These are phyloP conservation scores for Bombus balteatus DNA, from an alignment of 1,140 invertebrate species.

Conservation along the genomic window DNA sequence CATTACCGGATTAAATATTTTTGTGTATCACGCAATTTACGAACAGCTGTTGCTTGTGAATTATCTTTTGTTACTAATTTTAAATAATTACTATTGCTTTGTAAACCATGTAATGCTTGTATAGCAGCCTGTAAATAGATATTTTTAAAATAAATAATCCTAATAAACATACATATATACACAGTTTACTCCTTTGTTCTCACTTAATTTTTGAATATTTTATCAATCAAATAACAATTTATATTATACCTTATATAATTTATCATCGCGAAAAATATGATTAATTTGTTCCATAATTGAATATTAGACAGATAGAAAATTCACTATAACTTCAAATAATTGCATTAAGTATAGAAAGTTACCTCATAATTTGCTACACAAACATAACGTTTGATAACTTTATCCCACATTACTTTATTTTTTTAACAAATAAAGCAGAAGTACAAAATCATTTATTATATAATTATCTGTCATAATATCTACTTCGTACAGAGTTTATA, in stretches of 20 bases:
- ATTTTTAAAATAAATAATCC: background rate
- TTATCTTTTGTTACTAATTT: conserved; percentile 62
- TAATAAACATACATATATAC: background rate
- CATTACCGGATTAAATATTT: conserved; percentile 84
- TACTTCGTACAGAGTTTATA: too few relatives aligned
- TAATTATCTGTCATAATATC: conserved; percentile 23
- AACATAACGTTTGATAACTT: background rate
- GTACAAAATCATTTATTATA: conserved; percentile 50
- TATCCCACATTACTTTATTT: conserved; percentile 44
- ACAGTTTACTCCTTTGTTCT: background rate
- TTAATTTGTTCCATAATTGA: background rate
- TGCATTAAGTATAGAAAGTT: background rate
- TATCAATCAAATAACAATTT: conserved; percentile 13
- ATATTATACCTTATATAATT: conserved; percentile 4
- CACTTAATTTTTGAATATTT: background rate
- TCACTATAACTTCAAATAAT: background rate
- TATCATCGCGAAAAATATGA: background rate
- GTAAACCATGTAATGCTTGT: conserved; percentile 86
- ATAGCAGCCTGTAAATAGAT: conserved; percentile 85
- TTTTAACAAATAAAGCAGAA: conserved; percentile 55
- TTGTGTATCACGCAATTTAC: conserved; percentile 78
- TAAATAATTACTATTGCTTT: conserved; percentile 86
- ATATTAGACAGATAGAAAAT: background rate
- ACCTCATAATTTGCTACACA: conserved; percentile 64
- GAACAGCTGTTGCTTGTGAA: conserved; percentile 30